These are phyloP conservation scores for Temnothorax rugatulus DNA, from an alignment of 2,888 invertebrate species.

Conservation along the genomic window DNA sequence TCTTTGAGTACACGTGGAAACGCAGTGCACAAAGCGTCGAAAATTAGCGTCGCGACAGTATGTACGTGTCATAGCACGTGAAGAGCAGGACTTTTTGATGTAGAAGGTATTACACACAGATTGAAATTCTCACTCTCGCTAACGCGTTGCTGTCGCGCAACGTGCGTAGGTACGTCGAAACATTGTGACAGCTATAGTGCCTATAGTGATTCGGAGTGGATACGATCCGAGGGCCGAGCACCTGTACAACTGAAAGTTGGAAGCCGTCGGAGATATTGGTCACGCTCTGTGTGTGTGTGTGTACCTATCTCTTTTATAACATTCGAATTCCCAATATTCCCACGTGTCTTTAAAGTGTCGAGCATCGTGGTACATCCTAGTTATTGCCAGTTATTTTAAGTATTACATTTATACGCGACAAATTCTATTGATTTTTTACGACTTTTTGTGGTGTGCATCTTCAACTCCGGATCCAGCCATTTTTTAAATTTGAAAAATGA, in stretches of 20 bases:
- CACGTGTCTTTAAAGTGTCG: conserved; percentile 8
- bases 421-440: neutral
- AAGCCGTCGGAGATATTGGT: conserved; percentile 55
- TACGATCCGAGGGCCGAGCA: conserved; percentile 14
- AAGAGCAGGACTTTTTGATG: conserved; percentile 52
- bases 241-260: conserved; percentile 32
- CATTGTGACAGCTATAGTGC: conserved; percentile 56
- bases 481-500: neutral
- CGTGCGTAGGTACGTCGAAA: conserved; percentile 51
- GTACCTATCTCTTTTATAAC: conserved; percentile 29
- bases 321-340: conserved; percentile 13
- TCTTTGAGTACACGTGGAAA: neutral
- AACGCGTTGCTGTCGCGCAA: conserved; percentile 37
- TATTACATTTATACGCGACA: neutral
- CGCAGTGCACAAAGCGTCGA: conserved; percentile 19
- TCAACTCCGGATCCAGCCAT: neutral
- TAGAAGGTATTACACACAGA: conserved; percentile 24
- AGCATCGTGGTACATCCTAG: neutral
- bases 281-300: neutral
- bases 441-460: neutral
- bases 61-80: neutral
- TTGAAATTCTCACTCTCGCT: conserved; percentile 45
- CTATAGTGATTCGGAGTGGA: conserved; percentile 40
- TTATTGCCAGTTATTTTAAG: conserved; percentile 12
- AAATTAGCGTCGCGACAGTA: conserved; percentile 42